phyloP scores from a whole-genome alignment of 2,113 vertebrate species.

The Gambusia holbrooki region DNA sequence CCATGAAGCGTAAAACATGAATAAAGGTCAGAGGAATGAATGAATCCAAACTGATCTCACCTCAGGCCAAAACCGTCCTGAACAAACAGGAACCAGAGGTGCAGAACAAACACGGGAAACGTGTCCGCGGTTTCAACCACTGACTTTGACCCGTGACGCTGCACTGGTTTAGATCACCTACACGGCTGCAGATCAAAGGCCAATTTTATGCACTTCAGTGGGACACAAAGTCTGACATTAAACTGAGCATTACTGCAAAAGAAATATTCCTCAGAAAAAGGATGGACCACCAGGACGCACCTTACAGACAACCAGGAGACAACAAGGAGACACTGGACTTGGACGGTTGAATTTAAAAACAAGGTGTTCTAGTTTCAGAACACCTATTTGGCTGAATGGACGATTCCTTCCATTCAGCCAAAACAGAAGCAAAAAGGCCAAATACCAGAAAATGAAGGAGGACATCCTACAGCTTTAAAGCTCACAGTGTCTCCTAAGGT shows the following conservation, averaged over 20 bases:
- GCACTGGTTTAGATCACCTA: not conserved
- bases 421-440: not conserved
- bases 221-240: not conserved
- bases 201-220: not conserved
- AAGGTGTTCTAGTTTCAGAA: not conserved
- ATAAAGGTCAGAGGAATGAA: not conserved
- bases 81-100: slow-evolving; percentile 44
- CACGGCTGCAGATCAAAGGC: not conserved
- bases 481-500: not conserved
- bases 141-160: not conserved
- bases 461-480: not conserved
- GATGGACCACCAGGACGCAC: not conserved
- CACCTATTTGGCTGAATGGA: too few species aligned
- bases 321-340: too few species aligned
- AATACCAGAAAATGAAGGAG: not conserved
- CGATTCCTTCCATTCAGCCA: too few species aligned
- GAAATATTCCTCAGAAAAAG: not conserved
- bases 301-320: too few species aligned
- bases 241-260: not conserved
- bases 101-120: slow-evolving; percentile 51
- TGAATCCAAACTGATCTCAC: slow-evolving; percentile 4
- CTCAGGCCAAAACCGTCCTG: slow-evolving; percentile 6
- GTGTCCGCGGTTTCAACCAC: slow-evolving; percentile 28
- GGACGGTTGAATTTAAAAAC: not conserved
- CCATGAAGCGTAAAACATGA: not conserved